Conservation (phyloP, 2,797 vertebrate species). For the Gallinago nigripennis region DNA sequence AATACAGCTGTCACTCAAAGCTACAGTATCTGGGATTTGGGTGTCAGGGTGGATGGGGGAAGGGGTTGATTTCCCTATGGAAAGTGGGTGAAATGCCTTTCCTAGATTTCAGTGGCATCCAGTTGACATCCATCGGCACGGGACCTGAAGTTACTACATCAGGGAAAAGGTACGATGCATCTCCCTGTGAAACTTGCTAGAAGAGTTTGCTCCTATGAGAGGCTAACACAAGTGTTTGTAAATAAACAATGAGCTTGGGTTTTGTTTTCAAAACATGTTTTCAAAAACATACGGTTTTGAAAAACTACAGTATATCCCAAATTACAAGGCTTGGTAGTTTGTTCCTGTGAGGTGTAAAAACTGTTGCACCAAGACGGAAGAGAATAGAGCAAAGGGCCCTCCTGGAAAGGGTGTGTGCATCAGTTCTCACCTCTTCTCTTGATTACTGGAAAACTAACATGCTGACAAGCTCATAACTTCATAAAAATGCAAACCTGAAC, state of each 20-base stretch:
- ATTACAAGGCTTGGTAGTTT: neutral
- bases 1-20: constrained; percentile 32
- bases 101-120: neutral
- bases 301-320: neutral
- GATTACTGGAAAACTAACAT: neutral
- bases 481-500: neutral
- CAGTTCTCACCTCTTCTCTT: neutral
- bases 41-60: neutral
- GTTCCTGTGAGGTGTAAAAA: neutral
- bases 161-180: neutral
- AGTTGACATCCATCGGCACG: neutral
- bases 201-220: neutral
- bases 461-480: neutral
- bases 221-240: neutral
- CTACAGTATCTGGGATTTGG: constrained; percentile 3
- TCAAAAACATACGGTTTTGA: neutral
- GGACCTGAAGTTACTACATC: neutral
- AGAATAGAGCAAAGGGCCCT: neutral
- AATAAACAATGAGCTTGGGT: neutral
- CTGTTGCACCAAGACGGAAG: neutral
- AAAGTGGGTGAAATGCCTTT: neutral
- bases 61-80: neutral
- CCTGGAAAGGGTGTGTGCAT: neutral
- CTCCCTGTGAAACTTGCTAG: neutral
- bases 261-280: neutral